A percentile compares a stretch with the other conserved stretches of the same genome.
phyloP scores from a whole-genome alignment of 2,888 invertebrate species.

The Agrotis puta region DNA sequence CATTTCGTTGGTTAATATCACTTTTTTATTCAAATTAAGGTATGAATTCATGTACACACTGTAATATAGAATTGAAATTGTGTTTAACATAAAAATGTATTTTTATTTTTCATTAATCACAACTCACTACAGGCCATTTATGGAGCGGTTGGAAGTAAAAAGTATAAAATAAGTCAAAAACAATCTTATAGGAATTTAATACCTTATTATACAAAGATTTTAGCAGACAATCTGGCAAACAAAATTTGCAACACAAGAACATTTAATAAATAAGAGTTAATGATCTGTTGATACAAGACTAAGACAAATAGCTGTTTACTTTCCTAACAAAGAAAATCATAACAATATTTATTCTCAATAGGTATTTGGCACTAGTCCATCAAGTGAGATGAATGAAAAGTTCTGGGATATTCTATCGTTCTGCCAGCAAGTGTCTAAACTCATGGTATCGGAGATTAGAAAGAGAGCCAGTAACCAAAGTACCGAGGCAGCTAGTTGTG shows the following conservation, averaged over 20 bases:
- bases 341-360: constrained; percentile 77
- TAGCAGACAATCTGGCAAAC: too few species aligned
- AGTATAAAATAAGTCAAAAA: neutral
- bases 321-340: neutral
- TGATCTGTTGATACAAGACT: neutral
- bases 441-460: constrained; percentile 99
- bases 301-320: neutral
- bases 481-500: constrained; percentile 98
- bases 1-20: neutral
- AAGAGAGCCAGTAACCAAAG: constrained; percentile 98
- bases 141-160: neutral
- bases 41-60: neutral
- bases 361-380: constrained; percentile 98
- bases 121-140: neutral
- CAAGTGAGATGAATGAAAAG: constrained; percentile 99
- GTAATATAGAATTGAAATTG: neutral
- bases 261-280: neutral
- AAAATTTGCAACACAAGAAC: neutral
- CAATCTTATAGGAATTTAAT: neutral
- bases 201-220: too few species aligned
- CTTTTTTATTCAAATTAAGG: neutral
- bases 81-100: neutral
- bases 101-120: neutral
- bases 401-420: constrained; percentile 99
- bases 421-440: constrained; percentile 97